A percentile compares a stretch with the other conserved stretches of the same genome.
These are phyloP conservation scores for Platalea minor DNA, from an alignment of 2,797 vertebrate species.

Conservation along the genomic window DNA sequence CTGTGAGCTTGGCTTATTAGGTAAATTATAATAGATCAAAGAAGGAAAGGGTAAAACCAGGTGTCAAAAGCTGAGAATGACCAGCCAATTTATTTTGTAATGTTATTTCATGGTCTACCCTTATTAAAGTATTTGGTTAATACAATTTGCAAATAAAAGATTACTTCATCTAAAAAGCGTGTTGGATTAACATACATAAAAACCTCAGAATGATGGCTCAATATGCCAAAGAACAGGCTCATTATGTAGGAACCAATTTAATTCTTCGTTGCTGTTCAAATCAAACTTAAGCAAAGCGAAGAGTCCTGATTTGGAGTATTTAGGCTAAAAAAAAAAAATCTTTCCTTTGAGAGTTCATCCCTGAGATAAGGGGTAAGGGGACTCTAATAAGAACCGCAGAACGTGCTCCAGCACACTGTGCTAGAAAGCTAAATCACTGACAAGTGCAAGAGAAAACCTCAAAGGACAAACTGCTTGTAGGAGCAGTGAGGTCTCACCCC, in stretches of 20 bases:
- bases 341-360: background rate
- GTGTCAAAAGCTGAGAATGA: constrained; percentile 55
- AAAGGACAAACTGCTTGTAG: background rate
- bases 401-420: background rate
- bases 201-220: background rate
- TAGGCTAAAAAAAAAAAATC: background rate
- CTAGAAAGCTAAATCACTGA: background rate
- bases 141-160: constrained; percentile 31
- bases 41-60: constrained; percentile 27
- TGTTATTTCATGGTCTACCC: constrained; percentile 12
- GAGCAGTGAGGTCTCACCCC: background rate
- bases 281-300: background rate
- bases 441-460: background rate
- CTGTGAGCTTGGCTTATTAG: constrained; percentile 39
- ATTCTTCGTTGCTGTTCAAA: background rate
- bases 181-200: background rate
- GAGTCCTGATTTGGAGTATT: background rate
- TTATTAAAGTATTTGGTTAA: constrained; percentile 25
- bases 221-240: background rate
- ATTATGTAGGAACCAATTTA: background rate
- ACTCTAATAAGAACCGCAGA: background rate
- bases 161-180: background rate
- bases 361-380: background rate
- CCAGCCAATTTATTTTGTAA: constrained; percentile 47
- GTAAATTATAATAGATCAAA: constrained; percentile 54